Base-by-base conservation (phyloP, 2,113 vertebrate genomes). In the Hiodon alosoides region DNA sequence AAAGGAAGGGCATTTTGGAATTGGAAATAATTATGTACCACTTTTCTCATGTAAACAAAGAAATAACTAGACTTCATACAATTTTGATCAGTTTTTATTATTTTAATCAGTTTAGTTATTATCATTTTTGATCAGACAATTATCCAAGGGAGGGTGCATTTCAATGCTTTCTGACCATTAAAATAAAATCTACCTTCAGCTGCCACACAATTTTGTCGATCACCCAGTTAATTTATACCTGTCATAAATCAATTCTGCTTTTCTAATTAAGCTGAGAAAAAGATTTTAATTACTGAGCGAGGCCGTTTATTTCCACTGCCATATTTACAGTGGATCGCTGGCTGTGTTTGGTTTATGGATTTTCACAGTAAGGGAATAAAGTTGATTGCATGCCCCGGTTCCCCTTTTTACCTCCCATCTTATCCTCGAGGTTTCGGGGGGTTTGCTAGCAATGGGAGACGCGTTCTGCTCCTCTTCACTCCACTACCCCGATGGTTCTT, bases 151-250 rank as follows among this genome's bases (percentile, higher is more conserved):
- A 90, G 91, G 90, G 90, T 92, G 90, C 87, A 87, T 90, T 90
- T 91, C 88, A 90, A 87, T 88, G 86, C 87, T 89, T 90, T 88
- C 86, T 88, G 90, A 90, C 87, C 89, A 89, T 91, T 89, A 90
- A 85, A 89, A 86, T 82, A 89, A 84, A 87, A 81, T 87, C 85
- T 85, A 87, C 82, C 83, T 87, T 77, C 48, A 72, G 62, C 74
- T 65, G 31, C 80, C 76, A 31, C 31, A 31, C 31, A 31, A 31
- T 78, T 79, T 81, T 82, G 87, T 85, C 86, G 82, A 82, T 81
- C 85, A 83, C 85, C 31, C 31, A 31, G 31, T 31, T 59, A 9
- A 4, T 14, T 14, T 6, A 11, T 11, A 11, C 6, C 55, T 57
- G 11, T 6, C 6, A 8, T 8, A 57, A 57, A 11, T 11, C 55